These are phyloP conservation scores for Lasioglossum oenotherae DNA, from an alignment of 2,888 invertebrate genomes.

Conservation along the genomic window DNA sequence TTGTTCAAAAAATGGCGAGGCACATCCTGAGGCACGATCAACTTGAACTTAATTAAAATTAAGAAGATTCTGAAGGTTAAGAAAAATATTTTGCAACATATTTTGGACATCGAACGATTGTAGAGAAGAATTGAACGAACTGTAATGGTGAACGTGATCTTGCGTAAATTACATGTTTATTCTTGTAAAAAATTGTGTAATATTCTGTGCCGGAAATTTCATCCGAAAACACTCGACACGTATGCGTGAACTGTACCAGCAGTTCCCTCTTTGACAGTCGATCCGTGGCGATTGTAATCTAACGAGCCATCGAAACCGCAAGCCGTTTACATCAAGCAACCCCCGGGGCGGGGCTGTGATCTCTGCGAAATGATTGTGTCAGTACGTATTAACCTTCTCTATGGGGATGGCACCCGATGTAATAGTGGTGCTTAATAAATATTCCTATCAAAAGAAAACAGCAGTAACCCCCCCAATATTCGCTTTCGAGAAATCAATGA, in stretches of 20 bases:
- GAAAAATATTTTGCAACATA: neutral
- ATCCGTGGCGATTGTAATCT: slow-evolving; percentile 62
- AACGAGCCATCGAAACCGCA: slow-evolving; percentile 61
- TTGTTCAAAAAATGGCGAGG: neutral
- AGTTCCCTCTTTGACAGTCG: slow-evolving; percentile 60
- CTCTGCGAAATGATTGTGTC: slow-evolving; percentile 79
- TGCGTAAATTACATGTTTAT: neutral
- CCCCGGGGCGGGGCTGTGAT: slow-evolving; percentile 78
- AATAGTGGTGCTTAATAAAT: neutral
- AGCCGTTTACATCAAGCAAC: slow-evolving; percentile 79
- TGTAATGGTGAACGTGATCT: neutral
- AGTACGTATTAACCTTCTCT: slow-evolving; percentile 51
- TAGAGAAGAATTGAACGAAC: neutral
- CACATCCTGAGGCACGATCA: too few species aligned
- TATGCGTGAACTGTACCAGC: slow-evolving; percentile 46
- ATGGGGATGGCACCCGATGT: neutral
- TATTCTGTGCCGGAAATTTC: neutral
- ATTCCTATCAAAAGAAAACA: neutral
- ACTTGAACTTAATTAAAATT: neutral
- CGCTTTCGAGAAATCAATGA: neutral
- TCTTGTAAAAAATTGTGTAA: neutral
- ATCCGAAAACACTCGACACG: slow-evolving; percentile 37
- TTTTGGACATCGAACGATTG: neutral
- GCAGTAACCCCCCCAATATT: neutral
- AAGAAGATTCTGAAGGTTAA: neutral